A percentile compares a stretch with the other conserved stretches of the same genome.
These are phyloP conservation scores for Ctena decussata DNA, from an alignment of 2,888 invertebrate genomes.

Conservation along the genomic window DNA sequence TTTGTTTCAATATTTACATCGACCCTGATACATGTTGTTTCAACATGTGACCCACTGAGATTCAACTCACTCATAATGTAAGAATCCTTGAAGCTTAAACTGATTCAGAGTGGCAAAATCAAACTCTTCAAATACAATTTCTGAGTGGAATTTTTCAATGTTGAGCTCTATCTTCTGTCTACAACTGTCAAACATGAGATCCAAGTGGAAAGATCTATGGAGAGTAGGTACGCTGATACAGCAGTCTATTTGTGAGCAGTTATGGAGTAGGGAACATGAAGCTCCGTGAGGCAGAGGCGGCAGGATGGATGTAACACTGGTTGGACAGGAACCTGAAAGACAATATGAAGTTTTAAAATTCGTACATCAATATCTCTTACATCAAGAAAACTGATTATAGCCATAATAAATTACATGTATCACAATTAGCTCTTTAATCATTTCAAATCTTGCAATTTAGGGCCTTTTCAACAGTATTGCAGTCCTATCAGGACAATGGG, in stretches of 20 bases:
- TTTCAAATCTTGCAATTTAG: too few relatives aligned
- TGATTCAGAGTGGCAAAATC: constrained; percentile 11
- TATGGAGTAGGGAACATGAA: neutral
- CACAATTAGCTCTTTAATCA: too few relatives aligned
- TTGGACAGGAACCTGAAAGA: neutral
- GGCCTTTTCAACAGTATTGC: too few relatives aligned
- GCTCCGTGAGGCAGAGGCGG: neutral
- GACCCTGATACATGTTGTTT: too few relatives aligned
- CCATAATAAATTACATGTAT: too few relatives aligned
- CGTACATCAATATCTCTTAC: too few relatives aligned
- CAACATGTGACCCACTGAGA: too few relatives aligned
- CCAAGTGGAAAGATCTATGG: neutral
- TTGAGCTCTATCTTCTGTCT: neutral
- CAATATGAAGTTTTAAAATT: too few relatives aligned
- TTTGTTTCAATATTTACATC: too few relatives aligned
- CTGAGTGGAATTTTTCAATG: neutral
- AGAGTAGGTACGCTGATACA: neutral
- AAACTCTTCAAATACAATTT: neutral
- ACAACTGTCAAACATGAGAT: neutral
- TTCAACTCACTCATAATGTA: constrained; percentile 21
- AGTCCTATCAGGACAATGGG: too few relatives aligned
- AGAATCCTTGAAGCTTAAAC: constrained; percentile 15
- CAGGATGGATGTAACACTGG: neutral
- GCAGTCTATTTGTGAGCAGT: neutral
- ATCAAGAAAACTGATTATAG: too few relatives aligned